Percentiles rank a stretch among this genome's conserved stretches.
phyloP scores from a whole-genome alignment of 2,113 vertebrate genomes.

The Catharus fuscescens region DNA sequence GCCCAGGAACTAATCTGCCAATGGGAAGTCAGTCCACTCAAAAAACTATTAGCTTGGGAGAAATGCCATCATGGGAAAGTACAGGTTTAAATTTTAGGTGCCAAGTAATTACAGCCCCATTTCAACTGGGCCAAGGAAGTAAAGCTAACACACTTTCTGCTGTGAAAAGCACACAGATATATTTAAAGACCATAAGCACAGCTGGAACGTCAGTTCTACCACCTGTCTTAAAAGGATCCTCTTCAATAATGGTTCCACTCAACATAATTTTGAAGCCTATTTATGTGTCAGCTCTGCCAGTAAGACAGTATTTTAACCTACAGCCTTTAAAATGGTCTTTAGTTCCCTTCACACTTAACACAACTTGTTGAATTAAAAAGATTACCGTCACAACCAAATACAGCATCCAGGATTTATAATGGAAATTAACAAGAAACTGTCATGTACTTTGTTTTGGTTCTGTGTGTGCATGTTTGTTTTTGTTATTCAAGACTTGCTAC shows the following conservation, averaged over 20 bases:
- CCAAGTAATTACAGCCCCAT: background rate
- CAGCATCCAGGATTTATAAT: background rate
- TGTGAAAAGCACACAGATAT: background rate
- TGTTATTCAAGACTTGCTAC: background rate
- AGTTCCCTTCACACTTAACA: background rate
- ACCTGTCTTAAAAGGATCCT: constrained; percentile 19
- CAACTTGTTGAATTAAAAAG: background rate
- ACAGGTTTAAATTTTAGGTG: constrained; percentile 2
- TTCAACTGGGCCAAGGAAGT: background rate
- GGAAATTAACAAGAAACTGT: background rate
- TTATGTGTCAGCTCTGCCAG: background rate
- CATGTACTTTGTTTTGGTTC: background rate
- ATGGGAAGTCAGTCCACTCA: background rate
- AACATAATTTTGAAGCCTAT: background rate
- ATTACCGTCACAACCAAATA: background rate
- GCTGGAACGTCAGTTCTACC: background rate
- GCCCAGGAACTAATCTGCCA: background rate
- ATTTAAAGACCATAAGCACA: constrained; percentile 26
- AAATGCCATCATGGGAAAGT: background rate
- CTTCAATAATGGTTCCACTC: background rate
- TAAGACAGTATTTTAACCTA: background rate
- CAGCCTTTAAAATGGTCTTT: background rate
- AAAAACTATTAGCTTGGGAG: background rate
- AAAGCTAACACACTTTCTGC: background rate
- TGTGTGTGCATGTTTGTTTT: background rate